Evolutionary conservation across 2,797 vertebrate genomes (phyloP), one percentile per base, ranked within the genome.

Genomic region (Scleropages formosus): DNA sequence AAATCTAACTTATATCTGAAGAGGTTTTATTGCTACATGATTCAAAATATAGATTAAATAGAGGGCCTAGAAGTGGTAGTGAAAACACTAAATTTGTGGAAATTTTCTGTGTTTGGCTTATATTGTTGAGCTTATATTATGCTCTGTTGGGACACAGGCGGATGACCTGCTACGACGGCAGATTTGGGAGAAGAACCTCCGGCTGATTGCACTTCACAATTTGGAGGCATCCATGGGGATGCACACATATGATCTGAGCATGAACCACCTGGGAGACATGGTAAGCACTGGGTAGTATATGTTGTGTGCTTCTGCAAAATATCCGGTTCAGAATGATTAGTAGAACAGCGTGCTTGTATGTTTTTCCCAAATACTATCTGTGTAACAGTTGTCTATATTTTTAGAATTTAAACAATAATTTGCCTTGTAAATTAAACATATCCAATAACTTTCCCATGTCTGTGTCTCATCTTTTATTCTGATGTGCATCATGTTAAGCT

Each of bases 121-220:
- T 10, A n/a, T n/a, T n/a, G n/a, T 11, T 8, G 10, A 10, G 10
- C 49, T 51, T 10, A 51, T 8, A 51, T 62, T 62, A 62, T 61
- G 20, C 20, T 61, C n/a, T 60, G 16, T 12, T 2, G 20, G 24
- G 60, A 60, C 26, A 22, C 10, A 62, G 15, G 26, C 20, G 91
- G 10, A 82, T 81, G 88, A 96, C 49, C 24, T 39, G 0, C 56
- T n/a, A 1, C 93, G 95, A 10, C 88, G 96, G 0, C 75, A 79
- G 53, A 86, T 93, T 0, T 98, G 97, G 97, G 96, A 98, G 87
- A 91, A 88, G 80, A 98, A 97, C 85, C 80, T 97, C 72, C 78
- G 83, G 66, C 80, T 93, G 15, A 94, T 99, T 75, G 91, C 20
- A 0, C 75, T 88, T 11, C 97, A 99, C 78, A 99, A 99, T 80